Evolutionary conservation across 1,140 invertebrate species (phyloP), one percentile per base, ranked within the genome.

Genomic region (Prorops nasuta): DNA sequence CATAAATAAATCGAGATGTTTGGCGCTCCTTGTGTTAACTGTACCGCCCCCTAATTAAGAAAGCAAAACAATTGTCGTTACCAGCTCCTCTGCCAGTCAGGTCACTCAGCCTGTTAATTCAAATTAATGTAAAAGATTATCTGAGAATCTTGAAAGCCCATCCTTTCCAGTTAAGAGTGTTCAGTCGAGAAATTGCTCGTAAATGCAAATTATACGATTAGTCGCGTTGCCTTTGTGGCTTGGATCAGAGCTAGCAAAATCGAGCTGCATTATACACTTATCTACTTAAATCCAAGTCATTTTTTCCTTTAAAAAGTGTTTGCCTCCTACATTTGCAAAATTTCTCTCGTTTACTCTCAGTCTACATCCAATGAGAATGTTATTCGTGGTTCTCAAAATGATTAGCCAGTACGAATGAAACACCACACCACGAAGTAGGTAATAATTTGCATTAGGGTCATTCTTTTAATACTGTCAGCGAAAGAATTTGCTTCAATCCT

Each of bases 101-200:
- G 37, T 58, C 54, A 50, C 46, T 54, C 47, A 61, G 55, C 59
- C 59, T 62, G 59, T 62, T 58, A 62, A 62, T 62, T 61, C 40
- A 62, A 62, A 62, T 62, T 49, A 58, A 57, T 58, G 62, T 32
- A 46, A 60, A 49, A 51, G 49, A 61, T 58, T 54, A 62, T 61
- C 43, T 38, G 49, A 50, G 40, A 60, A 46, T 50, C 44, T 56
- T 46, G 38, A 59, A 56, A 60, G 58, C 56, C 44, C 44, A 53
- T 53, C 44, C 40, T 49, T 60, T 56, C 43, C 50, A 50, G 53
- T 60, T 53, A 61, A 55, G 59, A 53, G 54, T 46, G 50, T 61
- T 60, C 54, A 50, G 46, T 37, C 56, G 49, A 50, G n/a, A n/a
- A 60, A 47, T 20, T 40, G 43, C 43, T 56, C 45, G 39, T 54